These are phyloP conservation scores for Rutilus rutilus DNA, from an alignment of 2,113 vertebrate species.

Conservation along the genomic window DNA sequence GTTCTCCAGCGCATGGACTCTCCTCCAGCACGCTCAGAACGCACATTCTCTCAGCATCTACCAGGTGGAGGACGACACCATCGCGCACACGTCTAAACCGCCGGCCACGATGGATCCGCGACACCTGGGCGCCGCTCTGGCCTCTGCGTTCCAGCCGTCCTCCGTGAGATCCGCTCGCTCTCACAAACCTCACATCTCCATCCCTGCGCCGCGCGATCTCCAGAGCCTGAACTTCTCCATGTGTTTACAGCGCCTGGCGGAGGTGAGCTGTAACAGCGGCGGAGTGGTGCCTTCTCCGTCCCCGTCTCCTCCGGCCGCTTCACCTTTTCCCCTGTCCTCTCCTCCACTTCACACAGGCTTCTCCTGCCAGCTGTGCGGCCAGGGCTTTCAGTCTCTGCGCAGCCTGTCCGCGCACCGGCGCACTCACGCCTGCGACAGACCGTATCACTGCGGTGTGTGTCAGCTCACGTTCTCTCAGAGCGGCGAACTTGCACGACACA, in stretches of 20 bases:
- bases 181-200: slow-evolving; percentile 55
- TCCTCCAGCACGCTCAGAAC: slow-evolving; percentile 79
- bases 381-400: slow-evolving; percentile 73
- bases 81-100: slow-evolving; percentile 76
- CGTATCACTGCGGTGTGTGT: slow-evolving; percentile 79
- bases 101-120: slow-evolving; percentile 87
- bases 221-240: slow-evolving; percentile 87
- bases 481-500: slow-evolving; percentile 79
- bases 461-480: slow-evolving; percentile 78
- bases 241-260: slow-evolving; percentile 74
- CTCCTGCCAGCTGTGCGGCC: slow-evolving; percentile 75
- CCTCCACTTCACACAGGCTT: slow-evolving; percentile 51
- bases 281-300: slow-evolving; percentile 67
- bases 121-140: slow-evolving; percentile 87
- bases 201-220: slow-evolving; percentile 50
- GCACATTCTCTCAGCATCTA: slow-evolving; percentile 79
- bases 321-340: slow-evolving; percentile 67
- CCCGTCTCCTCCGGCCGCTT: slow-evolving; percentile 70
- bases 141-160: slow-evolving; percentile 80
- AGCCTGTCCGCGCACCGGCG: slow-evolving; percentile 76
- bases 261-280: slow-evolving; percentile 60
- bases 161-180: slow-evolving; percentile 54
- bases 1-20: slow-evolving; percentile 74
- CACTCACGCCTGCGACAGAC: slow-evolving; percentile 76
- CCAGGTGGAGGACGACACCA: slow-evolving; percentile 75